A percentile compares a stretch with the other conserved stretches of the same genome.
These are phyloP conservation scores for Caiman crocodilus DNA, from an alignment of 2,797 vertebrate genomes.

Conservation along the genomic window DNA sequence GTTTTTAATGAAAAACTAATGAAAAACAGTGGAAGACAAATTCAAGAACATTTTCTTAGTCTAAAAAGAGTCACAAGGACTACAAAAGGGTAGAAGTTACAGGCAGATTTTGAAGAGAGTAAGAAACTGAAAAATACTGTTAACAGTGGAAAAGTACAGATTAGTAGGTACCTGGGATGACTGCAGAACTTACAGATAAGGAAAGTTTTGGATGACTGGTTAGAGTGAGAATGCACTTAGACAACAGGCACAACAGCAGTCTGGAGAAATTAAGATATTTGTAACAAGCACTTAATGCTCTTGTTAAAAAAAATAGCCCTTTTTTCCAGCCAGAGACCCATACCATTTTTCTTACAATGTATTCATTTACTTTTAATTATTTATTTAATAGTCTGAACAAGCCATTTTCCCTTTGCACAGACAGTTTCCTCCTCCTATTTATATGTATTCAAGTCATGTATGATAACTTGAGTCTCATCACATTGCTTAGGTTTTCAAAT, in stretches of 20 bases:
- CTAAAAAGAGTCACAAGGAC: neutral
- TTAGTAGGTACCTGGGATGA: neutral
- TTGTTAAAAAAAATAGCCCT: neutral
- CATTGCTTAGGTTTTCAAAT: neutral
- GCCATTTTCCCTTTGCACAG: neutral
- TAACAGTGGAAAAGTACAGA: neutral
- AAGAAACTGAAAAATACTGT: neutral
- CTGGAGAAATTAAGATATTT: neutral
- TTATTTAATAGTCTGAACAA: neutral
- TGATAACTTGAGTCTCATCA: neutral
- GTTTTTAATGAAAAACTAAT: too few relatives aligned
- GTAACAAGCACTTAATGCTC: neutral
- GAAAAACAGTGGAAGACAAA: neutral
- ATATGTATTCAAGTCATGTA: neutral
- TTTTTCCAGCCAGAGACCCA: neutral
- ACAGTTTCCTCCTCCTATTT: neutral
- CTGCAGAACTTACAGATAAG: neutral
- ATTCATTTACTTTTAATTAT: neutral
- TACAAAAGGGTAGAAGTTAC: neutral
- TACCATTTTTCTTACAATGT: neutral
- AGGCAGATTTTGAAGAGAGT: neutral
- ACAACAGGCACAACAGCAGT: neutral
- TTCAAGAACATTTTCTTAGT: neutral
- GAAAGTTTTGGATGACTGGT: neutral
- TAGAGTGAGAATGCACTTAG: neutral